Percentiles rank a stretch among this genome's conserved stretches.
These are phyloP conservation scores for Cryptomyrus ogoouensis DNA, from an alignment of 2,113 vertebrate genomes.

Conservation along the genomic window DNA sequence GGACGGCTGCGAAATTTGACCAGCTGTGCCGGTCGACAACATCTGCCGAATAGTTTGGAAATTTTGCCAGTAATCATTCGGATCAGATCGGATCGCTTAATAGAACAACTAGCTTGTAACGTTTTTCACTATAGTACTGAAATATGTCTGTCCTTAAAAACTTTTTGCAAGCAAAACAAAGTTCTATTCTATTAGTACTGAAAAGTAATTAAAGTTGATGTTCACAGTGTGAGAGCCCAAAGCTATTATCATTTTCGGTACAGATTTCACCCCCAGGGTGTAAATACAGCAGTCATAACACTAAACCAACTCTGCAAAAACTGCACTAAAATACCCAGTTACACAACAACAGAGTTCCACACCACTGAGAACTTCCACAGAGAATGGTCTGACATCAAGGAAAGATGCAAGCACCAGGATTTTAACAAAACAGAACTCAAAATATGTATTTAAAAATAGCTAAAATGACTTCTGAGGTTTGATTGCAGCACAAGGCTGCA, in stretches of 20 bases:
- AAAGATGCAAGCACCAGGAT: not conserved
- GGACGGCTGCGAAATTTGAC: not conserved
- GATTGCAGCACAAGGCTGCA: not conserved
- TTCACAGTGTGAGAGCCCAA: not conserved
- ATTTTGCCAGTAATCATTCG: not conserved
- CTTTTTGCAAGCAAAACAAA: not conserved
- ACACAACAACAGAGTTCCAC: not conserved
- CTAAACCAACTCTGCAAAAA: not conserved
- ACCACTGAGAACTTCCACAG: not conserved
- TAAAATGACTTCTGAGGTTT: not conserved
- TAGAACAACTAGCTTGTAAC: not conserved
- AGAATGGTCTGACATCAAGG: not conserved
- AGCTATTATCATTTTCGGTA: conserved; percentile 5
- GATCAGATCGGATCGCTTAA: not conserved
- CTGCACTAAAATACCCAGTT: not conserved
- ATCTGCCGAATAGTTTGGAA: not conserved
- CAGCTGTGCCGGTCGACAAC: not conserved
- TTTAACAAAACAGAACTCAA: not conserved
- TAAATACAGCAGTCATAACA: not conserved
- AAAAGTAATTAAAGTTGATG: not conserved
- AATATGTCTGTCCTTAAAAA: not conserved
- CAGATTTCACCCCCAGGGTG: not conserved
- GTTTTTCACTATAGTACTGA: not conserved
- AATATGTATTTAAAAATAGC: not conserved
- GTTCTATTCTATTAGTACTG: not conserved